Evolutionary conservation across 2,113 vertebrate species (phyloP).

Genomic region (Bagarius yarrelli): DNA sequence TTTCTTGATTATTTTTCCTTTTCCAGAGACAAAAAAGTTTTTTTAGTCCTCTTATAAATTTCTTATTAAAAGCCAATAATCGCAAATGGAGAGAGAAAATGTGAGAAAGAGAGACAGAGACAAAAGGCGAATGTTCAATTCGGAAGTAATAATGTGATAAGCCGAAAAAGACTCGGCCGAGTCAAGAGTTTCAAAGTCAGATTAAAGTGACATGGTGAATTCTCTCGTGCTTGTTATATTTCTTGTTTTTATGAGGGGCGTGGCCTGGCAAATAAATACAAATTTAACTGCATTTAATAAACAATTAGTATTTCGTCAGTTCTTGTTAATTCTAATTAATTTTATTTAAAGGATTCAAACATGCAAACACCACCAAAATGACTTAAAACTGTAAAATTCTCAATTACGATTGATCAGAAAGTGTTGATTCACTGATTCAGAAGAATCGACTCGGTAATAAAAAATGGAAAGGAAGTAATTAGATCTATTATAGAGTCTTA

Average conservation of each 20-base stretch:
- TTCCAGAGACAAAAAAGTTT: conserved; percentile 28
- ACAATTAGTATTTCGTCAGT: background rate
- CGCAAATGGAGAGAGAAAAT: conserved; percentile 25
- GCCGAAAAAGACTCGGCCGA: conserved; percentile 20
- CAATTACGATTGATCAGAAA: background rate
- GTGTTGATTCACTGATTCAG: too few relatives aligned
- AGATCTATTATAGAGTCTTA: too few relatives aligned
- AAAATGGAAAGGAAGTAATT: too few relatives aligned
- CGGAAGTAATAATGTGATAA: conserved; percentile 47
- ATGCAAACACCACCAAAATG: background rate
- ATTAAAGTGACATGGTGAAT: conserved; percentile 30
- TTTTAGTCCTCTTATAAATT: conserved; percentile 46
- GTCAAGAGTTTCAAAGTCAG: conserved; percentile 44
- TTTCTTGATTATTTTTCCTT: background rate
- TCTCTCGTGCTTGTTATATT: background rate
- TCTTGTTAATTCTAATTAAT: background rate
- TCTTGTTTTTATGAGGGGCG: background rate
- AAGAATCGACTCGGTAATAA: too few relatives aligned
- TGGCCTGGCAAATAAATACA: background rate
- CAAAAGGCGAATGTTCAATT: conserved; percentile 36
- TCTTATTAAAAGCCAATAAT: conserved; percentile 58
- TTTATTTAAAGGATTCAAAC: background rate
- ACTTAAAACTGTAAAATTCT: background rate
- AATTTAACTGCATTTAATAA: background rate
- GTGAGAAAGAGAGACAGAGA: conserved; percentile 14